These are phyloP conservation scores for Carollia perspicillata DNA, from an alignment of 2,113 vertebrate species.

Conservation along the genomic window DNA sequence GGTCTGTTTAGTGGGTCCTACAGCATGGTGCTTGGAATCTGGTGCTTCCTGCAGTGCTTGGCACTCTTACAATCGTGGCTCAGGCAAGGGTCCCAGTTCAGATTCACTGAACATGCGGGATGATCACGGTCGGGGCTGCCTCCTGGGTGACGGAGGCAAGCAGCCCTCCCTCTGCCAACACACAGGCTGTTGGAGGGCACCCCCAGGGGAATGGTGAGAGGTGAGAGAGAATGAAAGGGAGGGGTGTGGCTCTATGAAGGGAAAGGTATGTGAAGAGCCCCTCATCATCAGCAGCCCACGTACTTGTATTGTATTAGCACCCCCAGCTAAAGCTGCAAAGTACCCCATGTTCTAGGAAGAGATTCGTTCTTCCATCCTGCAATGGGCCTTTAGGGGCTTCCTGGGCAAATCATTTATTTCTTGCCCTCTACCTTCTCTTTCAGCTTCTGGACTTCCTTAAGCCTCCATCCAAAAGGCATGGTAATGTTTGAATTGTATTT, in stretches of 20 bases:
- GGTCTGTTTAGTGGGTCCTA: constrained; percentile 58
- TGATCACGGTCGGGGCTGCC: not conserved
- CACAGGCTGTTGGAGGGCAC: constrained; percentile 36
- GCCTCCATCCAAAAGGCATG: not conserved
- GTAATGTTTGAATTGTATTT: not conserved
- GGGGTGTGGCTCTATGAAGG: not conserved
- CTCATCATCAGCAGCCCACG: not conserved
- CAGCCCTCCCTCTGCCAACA: not conserved
- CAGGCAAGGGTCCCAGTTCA: constrained; percentile 55
- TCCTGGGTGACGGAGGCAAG: not conserved
- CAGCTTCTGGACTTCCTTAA: not conserved
- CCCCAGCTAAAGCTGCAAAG: not conserved
- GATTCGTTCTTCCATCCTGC: not conserved
- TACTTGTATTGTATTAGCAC: not conserved
- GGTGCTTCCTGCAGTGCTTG: constrained; percentile 54
- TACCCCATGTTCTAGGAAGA: not conserved
- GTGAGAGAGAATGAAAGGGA: not conserved
- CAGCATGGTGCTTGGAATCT: constrained; percentile 62
- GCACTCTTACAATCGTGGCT: constrained; percentile 29
- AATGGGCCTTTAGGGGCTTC: not conserved
- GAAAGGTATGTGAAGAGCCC: not conserved
- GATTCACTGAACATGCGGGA: constrained; percentile 41
- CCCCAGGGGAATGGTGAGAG: not conserved
- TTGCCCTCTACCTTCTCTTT: not conserved
- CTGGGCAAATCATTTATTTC: not conserved